Evolutionary conservation across 2,797 vertebrate species (phyloP).

Genomic region (Corythornis leucogaster): DNA sequence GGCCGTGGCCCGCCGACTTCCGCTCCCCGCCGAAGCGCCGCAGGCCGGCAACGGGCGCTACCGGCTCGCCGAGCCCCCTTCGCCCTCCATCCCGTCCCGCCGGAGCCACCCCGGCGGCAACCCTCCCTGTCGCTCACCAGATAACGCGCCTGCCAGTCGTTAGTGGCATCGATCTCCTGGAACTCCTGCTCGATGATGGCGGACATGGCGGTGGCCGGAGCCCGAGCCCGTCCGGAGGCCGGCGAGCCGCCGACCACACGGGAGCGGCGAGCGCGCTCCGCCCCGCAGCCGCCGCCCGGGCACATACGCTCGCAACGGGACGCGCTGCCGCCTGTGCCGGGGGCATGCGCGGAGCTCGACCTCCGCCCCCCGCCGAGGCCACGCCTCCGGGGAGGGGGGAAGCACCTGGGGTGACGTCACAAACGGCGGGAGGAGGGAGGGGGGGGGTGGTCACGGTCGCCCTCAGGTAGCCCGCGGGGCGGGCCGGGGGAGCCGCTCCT

Average conservation of each 20-base stretch:
- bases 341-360: background rate
- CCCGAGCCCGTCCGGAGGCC: background rate
- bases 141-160: conserved; percentile 91
- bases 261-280: background rate
- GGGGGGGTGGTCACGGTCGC: no score
- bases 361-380: background rate
- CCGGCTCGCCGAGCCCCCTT: background rate
- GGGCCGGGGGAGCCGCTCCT: no score
- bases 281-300: background rate
- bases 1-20: conserved; percentile 32
- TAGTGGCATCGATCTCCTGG: conserved; percentile 86
- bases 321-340: background rate
- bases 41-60: background rate
- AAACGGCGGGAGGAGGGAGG: background rate
- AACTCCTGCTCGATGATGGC: conserved; percentile 86
- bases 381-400: background rate
- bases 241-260: background rate
- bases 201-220: conserved; percentile 60
- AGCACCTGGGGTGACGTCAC: conserved; percentile 72
- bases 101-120: background rate
- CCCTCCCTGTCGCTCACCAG: conserved; percentile 79
- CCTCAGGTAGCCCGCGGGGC: background rate
- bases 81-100: background rate
- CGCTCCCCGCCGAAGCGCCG: background rate
- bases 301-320: conserved; percentile 53